A percentile compares a stretch with the other conserved stretches of the same genome.
phyloP scores from a whole-genome alignment of 2,888 invertebrate genomes.

The Epistrophe eligans region DNA sequence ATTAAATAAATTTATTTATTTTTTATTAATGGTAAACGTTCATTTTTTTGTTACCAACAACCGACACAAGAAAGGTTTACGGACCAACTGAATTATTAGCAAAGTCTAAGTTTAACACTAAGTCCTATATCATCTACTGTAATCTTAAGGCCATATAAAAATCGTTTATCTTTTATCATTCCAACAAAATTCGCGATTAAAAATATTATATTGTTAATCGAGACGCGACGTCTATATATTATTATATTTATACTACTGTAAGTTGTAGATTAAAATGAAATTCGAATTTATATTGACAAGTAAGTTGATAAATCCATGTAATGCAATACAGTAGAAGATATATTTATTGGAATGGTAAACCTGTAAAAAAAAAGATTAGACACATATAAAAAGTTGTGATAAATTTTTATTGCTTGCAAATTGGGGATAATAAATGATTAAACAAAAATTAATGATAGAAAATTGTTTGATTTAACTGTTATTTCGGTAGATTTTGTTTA shows the following conservation, averaged over 20 bases:
- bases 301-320: slow-evolving; percentile 4
- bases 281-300: slow-evolving; percentile 21
- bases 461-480: neutral
- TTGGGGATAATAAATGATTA: neutral
- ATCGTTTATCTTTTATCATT: slow-evolving; percentile 41
- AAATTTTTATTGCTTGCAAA: neutral
- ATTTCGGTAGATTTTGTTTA: neutral
- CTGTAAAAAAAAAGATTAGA: neutral
- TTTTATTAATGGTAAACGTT: neutral
- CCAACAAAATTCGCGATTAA: slow-evolving; percentile 34
- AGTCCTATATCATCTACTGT: neutral
- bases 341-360: neutral
- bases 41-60: slow-evolving; percentile 16
- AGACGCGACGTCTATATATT: slow-evolving; percentile 10
- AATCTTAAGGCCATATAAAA: slow-evolving; percentile 34
- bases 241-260: neutral
- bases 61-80: slow-evolving; percentile 12
- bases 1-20: neutral
- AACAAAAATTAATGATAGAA: neutral
- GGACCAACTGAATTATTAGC: slow-evolving; percentile 50
- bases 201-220: slow-evolving; percentile 24
- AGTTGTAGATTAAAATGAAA: slow-evolving; percentile 23
- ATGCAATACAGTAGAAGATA: neutral
- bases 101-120: neutral
- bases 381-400: neutral